Conservation (phyloP, 2,888 invertebrate species). For the Phalangium opilio region DNA sequence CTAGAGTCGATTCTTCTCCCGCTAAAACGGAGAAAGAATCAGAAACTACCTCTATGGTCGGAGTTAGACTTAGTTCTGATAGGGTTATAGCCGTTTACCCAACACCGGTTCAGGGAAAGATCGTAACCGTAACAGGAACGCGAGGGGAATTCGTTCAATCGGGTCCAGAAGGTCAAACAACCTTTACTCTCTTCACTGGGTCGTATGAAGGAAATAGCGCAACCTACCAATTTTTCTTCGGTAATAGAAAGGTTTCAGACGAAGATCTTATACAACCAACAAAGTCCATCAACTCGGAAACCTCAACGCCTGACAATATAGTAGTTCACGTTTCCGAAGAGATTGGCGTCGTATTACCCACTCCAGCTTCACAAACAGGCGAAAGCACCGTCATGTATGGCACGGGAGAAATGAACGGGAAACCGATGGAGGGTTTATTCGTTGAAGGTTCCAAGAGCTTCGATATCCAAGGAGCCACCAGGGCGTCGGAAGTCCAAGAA, state of each 20-base stretch:
- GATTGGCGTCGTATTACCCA: slow-evolving; percentile 3
- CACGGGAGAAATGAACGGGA: neutral
- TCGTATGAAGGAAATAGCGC: slow-evolving; percentile 25
- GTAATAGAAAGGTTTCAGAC: slow-evolving; percentile 18
- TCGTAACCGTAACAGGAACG: slow-evolving; percentile 26
- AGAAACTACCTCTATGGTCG: neutral
- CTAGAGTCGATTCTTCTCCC: neutral
- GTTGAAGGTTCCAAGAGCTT: slow-evolving; percentile 2
- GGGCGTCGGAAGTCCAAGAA: neutral
- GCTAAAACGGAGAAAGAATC: neutral
- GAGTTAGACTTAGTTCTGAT: slow-evolving; percentile 6
- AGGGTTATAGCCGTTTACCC: slow-evolving; percentile 8
- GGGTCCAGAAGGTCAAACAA: slow-evolving; percentile 20
- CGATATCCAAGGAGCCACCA: neutral
- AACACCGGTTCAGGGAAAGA: slow-evolving; percentile 6
- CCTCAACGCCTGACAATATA: neutral
- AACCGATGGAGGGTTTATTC: slow-evolving; percentile 4
- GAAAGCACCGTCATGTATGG: too few species aligned
- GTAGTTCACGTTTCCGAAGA: neutral
- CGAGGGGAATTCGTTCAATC: slow-evolving; percentile 25
- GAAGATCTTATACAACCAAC: neutral
- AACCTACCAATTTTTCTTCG: slow-evolving; percentile 28
- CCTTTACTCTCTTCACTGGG: slow-evolving; percentile 28
- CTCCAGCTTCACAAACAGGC: too few species aligned
- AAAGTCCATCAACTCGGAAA: neutral